A percentile compares a stretch with the other conserved stretches of the same genome.
Conservation (phyloP, 2,113 vertebrate genomes). For the Rhinogobius similis region DNA sequence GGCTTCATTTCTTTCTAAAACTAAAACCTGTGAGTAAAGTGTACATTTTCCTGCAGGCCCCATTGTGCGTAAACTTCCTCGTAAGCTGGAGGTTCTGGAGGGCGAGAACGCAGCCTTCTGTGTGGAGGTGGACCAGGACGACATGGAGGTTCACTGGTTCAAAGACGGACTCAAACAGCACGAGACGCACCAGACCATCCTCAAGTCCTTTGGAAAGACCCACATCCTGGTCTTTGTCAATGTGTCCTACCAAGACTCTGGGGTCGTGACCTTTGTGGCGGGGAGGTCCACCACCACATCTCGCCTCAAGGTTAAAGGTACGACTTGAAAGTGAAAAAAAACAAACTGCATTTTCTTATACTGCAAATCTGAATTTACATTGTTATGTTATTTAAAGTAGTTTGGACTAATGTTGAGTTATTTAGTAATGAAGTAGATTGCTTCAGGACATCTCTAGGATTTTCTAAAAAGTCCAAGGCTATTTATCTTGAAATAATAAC, state of each 20-base stretch:
- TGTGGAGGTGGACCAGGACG: constrained; percentile 83
- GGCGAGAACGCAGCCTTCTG: constrained; percentile 92
- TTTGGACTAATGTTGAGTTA: no score
- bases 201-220: constrained; percentile 89
- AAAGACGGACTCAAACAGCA: constrained; percentile 83
- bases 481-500: no score
- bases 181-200: constrained; percentile 79
- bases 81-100: constrained; percentile 91
- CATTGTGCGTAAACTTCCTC: constrained; percentile 82
- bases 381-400: no score
- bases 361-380: no score
- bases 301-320: constrained; percentile 92
- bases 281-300: constrained; percentile 86
- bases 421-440: no score
- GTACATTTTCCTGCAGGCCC: constrained; percentile 53
- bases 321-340: no score
- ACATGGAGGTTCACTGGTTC: constrained; percentile 85
- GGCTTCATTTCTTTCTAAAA: no score
- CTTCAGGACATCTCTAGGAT: no score
- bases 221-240: constrained; percentile 92
- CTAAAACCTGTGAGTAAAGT: not conserved
- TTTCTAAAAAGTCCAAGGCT: no score
- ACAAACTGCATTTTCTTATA: no score
- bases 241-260: constrained; percentile 84
- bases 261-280: constrained; percentile 84